Conservation (phyloP, 1,140 invertebrate genomes). For the Ceratina calcarata region DNA sequence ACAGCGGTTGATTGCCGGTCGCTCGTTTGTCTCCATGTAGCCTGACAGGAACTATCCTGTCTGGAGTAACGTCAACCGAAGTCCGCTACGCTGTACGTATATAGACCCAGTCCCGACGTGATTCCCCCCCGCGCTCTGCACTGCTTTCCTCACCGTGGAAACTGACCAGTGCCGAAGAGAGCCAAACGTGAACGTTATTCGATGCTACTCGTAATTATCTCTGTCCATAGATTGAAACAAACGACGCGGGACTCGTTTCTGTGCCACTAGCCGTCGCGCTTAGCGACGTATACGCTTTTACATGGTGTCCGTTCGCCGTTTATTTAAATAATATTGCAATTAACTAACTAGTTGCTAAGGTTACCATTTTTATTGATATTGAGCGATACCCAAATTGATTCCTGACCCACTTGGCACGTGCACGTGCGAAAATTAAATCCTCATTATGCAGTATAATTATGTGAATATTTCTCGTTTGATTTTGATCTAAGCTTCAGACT, state of each 20-base stretch:
- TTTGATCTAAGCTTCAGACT: no score
- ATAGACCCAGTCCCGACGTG: slow-evolving; percentile 17
- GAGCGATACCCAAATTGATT: no score
- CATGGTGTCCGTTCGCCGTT: no score
- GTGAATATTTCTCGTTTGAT: no score
- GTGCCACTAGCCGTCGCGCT: no score
- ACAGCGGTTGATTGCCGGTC: slow-evolving; percentile 80
- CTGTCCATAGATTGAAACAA: slow-evolving; percentile 77
- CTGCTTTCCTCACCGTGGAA: slow-evolving; percentile 7
- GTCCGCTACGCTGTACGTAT: slow-evolving; percentile 49
- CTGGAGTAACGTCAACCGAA: slow-evolving; percentile 70
- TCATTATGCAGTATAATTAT: no score
- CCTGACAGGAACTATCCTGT: slow-evolving; percentile 77
- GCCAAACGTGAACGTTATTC: slow-evolving; percentile 60
- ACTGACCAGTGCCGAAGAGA: slow-evolving; percentile 28
- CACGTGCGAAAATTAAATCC: no score
- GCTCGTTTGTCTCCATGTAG: slow-evolving; percentile 81
- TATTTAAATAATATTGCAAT: no score
- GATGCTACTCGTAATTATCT: slow-evolving; percentile 73
- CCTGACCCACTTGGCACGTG: no score
- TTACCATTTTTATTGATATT: no score
- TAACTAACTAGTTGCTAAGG: no score
- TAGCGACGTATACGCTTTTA: neutral
- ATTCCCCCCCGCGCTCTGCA: slow-evolving; percentile 4
- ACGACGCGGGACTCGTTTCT: slow-evolving; percentile 64